Conservation (phyloP, 1,140 invertebrate species). For the Dreissena rostriformis region DNA sequence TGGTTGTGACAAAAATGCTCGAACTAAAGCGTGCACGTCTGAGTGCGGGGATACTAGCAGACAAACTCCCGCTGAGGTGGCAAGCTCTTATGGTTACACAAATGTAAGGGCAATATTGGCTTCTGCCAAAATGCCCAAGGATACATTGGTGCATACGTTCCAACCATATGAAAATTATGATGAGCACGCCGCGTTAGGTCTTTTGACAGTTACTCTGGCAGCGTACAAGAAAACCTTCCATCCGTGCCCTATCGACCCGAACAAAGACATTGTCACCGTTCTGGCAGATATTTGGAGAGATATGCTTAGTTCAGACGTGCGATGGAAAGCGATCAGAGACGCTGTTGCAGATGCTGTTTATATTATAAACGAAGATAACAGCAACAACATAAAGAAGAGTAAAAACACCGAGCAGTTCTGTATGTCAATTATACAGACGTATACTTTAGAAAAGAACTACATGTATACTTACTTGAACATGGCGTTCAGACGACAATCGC, state of each 20-base stretch:
- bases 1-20: slow-evolving; percentile 8
- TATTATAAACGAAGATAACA: slow-evolving; percentile 15
- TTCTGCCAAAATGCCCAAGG: not conserved
- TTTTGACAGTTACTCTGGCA: slow-evolving; percentile 24
- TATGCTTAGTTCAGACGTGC: not conserved
- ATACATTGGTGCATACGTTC: slow-evolving; percentile 8
- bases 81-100: not conserved
- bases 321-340: slow-evolving; percentile 28
- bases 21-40: slow-evolving; percentile 30
- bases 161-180: slow-evolving; percentile 5
- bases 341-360: slow-evolving; percentile 29
- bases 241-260: not conserved
- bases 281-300: slow-evolving; percentile 17
- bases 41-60: slow-evolving; percentile 27
- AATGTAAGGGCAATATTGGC: not conserved
- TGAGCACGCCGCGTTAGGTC: not conserved
- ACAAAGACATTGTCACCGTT: slow-evolving; percentile 8
- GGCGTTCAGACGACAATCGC: slow-evolving; percentile 31
- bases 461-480: slow-evolving; percentile 35
- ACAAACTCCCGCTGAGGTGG: slow-evolving; percentile 13
- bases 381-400: slow-evolving; percentile 1
- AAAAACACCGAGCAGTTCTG: not conserved
- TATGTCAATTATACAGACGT: slow-evolving; percentile 16
- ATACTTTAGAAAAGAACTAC: slow-evolving; percentile 32
- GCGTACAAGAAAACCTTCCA: slow-evolving; percentile 45